These are phyloP conservation scores for Etheostoma perlongum DNA, from an alignment of 2,797 vertebrate species.

Conservation along the genomic window DNA sequence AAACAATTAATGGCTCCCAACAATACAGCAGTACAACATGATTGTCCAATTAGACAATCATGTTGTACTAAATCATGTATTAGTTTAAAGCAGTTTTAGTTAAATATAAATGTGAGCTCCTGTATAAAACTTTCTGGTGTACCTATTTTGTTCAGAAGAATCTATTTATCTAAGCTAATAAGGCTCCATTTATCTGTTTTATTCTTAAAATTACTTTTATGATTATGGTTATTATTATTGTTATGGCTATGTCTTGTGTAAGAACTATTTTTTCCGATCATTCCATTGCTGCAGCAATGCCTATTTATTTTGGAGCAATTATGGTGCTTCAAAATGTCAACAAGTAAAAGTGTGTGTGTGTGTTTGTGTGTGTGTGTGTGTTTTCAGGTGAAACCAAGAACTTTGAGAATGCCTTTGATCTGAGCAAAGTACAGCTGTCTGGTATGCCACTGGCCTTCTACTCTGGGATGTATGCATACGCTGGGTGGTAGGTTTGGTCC, in stretches of 20 bases:
- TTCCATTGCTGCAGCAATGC: background rate
- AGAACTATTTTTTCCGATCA: background rate
- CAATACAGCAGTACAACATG: background rate
- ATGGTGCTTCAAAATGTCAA: background rate
- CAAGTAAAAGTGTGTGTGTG: background rate
- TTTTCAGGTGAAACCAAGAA: slow-evolving; percentile 90
- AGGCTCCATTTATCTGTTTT: slow-evolving; percentile 1
- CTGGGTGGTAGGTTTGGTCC: slow-evolving; percentile 88
- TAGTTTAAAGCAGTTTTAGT: background rate
- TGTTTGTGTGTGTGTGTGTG: slow-evolving; percentile 39
- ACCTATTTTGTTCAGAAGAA: background rate
- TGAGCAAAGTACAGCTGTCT: slow-evolving; percentile 85
- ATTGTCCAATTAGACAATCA: background rate
- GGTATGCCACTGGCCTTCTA: slow-evolving; percentile 95
- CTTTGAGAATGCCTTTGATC: slow-evolving; percentile 92
- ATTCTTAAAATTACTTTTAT: background rate
- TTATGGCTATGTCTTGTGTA: background rate
- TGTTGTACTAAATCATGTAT: background rate
- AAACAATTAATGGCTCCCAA: slow-evolving; percentile 1
- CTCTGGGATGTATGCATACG: slow-evolving; percentile 98
- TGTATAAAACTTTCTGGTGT: background rate
- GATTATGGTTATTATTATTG: background rate
- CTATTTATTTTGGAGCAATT: background rate
- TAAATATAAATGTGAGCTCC: background rate
- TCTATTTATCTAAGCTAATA: background rate